Conservation (phyloP, 2,113 vertebrate genomes). For the Oryzias javanicus region DNA sequence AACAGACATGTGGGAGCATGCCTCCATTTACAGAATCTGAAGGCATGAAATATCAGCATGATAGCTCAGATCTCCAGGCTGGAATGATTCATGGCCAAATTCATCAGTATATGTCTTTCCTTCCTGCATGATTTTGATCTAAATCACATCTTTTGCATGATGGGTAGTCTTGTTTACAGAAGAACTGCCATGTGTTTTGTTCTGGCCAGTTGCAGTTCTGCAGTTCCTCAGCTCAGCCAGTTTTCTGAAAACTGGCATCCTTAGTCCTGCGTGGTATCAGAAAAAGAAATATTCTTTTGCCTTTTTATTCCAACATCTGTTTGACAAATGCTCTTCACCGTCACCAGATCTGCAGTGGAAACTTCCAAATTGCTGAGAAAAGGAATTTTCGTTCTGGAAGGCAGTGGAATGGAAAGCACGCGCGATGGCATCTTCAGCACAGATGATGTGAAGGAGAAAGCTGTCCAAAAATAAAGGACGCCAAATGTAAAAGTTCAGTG, state of each 20-base stretch:
- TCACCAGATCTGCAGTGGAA: conserved; percentile 55
- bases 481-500: too few relatives aligned
- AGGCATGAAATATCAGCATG: too few relatives aligned
- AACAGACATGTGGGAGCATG: conserved; percentile 13
- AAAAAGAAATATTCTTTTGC: conserved; percentile 17
- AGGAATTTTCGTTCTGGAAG: conserved; percentile 47
- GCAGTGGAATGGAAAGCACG: conserved; percentile 60
- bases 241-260: conserved; percentile 1
- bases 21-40: too few relatives aligned
- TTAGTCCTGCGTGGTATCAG: conserved; percentile 22
- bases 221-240: conserved; percentile 17
- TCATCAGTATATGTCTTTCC: conserved; percentile 39
- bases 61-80: conserved; percentile 43
- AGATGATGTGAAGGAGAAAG: conserved; percentile 39
- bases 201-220: not conserved
- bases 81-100: conserved; percentile 43
- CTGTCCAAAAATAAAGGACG: conserved; percentile 1
- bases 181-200: not conserved
- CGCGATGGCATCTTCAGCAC: conserved; percentile 43
- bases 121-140: conserved; percentile 37
- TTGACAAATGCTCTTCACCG: conserved; percentile 38
- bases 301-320: conserved; percentile 57
- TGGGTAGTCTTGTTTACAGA: too few relatives aligned
- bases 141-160: conserved; percentile 53
- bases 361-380: conserved; percentile 55